These are phyloP conservation scores for Hyphantria cunea DNA, from an alignment of 1,140 invertebrate genomes.

Conservation along the genomic window DNA sequence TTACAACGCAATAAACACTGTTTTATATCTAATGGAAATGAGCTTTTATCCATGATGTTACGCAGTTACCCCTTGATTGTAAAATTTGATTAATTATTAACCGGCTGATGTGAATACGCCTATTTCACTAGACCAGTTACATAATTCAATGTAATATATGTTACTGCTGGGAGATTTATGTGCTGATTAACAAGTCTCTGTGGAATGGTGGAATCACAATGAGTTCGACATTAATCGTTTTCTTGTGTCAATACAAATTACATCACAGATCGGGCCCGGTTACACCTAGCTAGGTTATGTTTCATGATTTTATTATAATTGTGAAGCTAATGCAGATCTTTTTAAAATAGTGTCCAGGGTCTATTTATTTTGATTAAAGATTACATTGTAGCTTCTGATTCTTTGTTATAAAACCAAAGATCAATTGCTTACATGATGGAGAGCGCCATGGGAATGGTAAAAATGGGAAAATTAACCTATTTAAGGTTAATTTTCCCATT, in stretches of 20 bases:
- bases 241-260: constrained; percentile 18
- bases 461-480: too few relatives aligned
- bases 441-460: too few relatives aligned
- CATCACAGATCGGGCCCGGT: constrained; percentile 3
- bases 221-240: constrained; percentile 13
- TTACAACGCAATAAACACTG: constrained; percentile 72
- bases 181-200: constrained; percentile 23
- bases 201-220: constrained; percentile 15
- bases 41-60: constrained; percentile 69
- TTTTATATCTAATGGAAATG: constrained; percentile 78
- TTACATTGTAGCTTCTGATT: too few relatives aligned
- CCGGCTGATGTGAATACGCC: constrained; percentile 5
- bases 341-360: too few relatives aligned
- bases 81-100: constrained; percentile 53
- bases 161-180: constrained; percentile 21
- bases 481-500: too few relatives aligned
- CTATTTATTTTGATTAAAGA: too few relatives aligned
- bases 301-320: too few relatives aligned
- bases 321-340: too few relatives aligned
- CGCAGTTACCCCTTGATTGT: constrained; percentile 58
- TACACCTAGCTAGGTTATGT: too few relatives aligned
- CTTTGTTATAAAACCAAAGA: too few relatives aligned
- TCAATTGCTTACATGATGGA: too few relatives aligned
- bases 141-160: constrained; percentile 22
- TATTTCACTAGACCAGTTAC: constrained; percentile 7